Base-by-base conservation (phyloP, 2,113 vertebrate genomes). In the Ictalurus furcatus region DNA sequence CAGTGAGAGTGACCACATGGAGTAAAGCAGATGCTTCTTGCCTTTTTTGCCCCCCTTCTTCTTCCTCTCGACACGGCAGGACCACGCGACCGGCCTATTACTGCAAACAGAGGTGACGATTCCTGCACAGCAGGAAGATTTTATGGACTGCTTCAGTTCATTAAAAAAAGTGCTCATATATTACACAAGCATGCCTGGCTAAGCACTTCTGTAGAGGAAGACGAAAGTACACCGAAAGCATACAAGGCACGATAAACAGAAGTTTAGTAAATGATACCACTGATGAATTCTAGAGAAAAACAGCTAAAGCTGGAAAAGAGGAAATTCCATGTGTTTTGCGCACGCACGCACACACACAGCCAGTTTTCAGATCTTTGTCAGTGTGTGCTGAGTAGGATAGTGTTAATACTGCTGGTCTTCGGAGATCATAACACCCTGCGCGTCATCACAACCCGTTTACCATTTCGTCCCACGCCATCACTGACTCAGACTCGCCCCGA, bases 381-480 rank as follows among this genome's bases (percentile, higher is more conserved):
- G 37, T 44, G 71, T 48, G 9, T 40, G 19, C 21, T 13, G 74
- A 48, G 0, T 13, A 25, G 40, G 40, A 65, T 87, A 79, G 8
- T 11, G 48, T 52, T 52, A 9, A 44, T 84, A 56, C 65, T 87
- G 28, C 54, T 63, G 28, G 37, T 59, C 61, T 37, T 71, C 17
- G 84, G 78, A 37, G 40, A 30, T 83, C 37, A 16, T 13, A 84
- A 56, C 40, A 34, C 21, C 37, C 48, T 74, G 82, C 2, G 37
- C 54, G 40, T 48, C 25, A 23, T 83, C 61, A 37, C 25, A 81
- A 54, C 25, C 30, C 25, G 82, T 78, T 90, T 34, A 58, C 25
- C 6, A 85, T 88, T 90, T 90, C 82, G 81, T 2, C 2, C 74
- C 12, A 30, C 14, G 52, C 71, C 71, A 52, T 87, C 73, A 85